phyloP scores from a whole-genome alignment of 2,797 vertebrate genomes.

The Otolemur crassicaudatus region DNA sequence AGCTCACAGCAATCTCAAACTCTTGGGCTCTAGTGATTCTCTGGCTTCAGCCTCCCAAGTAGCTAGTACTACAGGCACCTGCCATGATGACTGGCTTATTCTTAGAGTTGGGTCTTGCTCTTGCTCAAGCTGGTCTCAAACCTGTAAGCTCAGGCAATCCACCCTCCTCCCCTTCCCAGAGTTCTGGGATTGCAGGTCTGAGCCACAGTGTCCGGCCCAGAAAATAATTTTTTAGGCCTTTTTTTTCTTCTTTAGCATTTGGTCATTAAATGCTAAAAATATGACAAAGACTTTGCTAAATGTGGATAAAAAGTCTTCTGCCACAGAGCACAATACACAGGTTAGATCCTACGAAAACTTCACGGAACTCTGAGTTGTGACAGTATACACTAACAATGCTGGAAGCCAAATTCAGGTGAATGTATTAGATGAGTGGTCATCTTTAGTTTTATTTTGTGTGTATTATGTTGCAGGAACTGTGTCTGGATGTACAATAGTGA shows the following conservation, averaged over 20 bases:
- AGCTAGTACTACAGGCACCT: too few relatives aligned
- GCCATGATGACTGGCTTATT: too few relatives aligned
- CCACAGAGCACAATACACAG: background rate
- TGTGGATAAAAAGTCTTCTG: background rate
- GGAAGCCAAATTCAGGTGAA: background rate
- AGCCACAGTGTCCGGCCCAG: too few relatives aligned
- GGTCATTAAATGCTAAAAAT: background rate
- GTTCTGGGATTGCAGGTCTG: too few relatives aligned
- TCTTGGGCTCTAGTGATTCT: too few relatives aligned
- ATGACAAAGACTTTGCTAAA: background rate
- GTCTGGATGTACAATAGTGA: background rate
- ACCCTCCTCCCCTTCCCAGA: too few relatives aligned
- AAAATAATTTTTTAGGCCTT: background rate
- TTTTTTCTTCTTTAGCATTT: background rate
- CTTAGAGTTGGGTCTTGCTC: too few relatives aligned
- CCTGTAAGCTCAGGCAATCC: too few relatives aligned
- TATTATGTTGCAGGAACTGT: background rate
- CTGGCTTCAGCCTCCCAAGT: too few relatives aligned
- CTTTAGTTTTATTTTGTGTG: background rate
- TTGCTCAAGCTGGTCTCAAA: too few relatives aligned
- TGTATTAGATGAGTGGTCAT: background rate
- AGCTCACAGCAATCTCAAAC: too few relatives aligned
- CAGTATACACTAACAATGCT: background rate
- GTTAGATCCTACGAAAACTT: background rate
- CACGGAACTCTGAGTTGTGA: background rate